A percentile compares a stretch with the other conserved stretches of the same genome.
phyloP scores from a whole-genome alignment of 2,888 invertebrate genomes.

The Ennomos fuscantarius region DNA sequence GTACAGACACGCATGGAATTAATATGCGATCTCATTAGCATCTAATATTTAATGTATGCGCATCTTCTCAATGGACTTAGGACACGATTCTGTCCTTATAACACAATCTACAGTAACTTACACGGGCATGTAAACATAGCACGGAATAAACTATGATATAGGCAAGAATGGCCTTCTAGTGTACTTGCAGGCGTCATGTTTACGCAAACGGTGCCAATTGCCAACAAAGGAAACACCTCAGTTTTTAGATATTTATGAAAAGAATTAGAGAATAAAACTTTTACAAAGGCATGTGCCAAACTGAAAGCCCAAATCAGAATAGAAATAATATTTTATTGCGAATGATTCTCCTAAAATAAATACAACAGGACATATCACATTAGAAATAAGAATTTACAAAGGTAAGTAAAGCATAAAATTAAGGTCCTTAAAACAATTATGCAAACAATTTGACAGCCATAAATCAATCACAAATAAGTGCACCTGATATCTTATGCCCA shows the following conservation, averaged over 20 bases:
- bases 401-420: slow-evolving; percentile 27
- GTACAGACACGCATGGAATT: slow-evolving; percentile 4
- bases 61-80: slow-evolving; percentile 4
- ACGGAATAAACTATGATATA: slow-evolving; percentile 1
- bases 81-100: neutral
- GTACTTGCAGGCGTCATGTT: slow-evolving; percentile 16
- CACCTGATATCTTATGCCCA: slow-evolving; percentile 45
- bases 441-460: slow-evolving; percentile 51
- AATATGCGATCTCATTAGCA: slow-evolving; percentile 10
- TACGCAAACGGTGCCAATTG: slow-evolving; percentile 22
- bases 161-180: slow-evolving; percentile 18
- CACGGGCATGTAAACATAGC: slow-evolving; percentile 4
- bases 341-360: slow-evolving; percentile 43
- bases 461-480: slow-evolving; percentile 52
- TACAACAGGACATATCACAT: slow-evolving; percentile 39
- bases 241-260: slow-evolving; percentile 7
- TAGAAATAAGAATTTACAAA: slow-evolving; percentile 32
- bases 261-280: neutral
- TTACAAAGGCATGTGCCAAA: neutral
- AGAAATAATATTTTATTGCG: slow-evolving; percentile 35
- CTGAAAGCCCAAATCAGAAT: slow-evolving; percentile 9
- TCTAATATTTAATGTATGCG: slow-evolving; percentile 8
- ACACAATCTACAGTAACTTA: neutral
- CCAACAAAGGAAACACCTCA: slow-evolving; percentile 9
- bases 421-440: slow-evolving; percentile 32